phyloP scores from a whole-genome alignment of 2,113 vertebrate genomes.

The Sinocyclocheilus maitianheensis region DNA sequence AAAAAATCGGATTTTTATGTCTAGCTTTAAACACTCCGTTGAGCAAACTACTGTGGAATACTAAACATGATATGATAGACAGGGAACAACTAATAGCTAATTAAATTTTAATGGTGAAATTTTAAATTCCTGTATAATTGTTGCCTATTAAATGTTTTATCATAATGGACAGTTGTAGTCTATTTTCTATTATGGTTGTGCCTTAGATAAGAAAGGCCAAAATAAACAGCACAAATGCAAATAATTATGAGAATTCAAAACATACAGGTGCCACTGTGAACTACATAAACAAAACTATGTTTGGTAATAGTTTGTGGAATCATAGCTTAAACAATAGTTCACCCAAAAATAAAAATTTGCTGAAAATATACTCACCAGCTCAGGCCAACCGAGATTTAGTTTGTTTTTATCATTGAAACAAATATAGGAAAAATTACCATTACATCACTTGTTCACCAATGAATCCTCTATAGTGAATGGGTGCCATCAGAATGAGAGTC shows the following conservation, averaged over 20 bases:
- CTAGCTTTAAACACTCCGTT: not conserved
- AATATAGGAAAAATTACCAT: too few relatives aligned
- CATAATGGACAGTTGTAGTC: not conserved
- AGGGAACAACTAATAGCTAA: not conserved
- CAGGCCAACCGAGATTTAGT: too few relatives aligned
- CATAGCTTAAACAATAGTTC: too few relatives aligned
- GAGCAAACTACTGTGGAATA: not conserved
- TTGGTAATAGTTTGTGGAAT: not conserved
- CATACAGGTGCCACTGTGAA: not conserved
- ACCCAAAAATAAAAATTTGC: too few relatives aligned
- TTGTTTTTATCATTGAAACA: too few relatives aligned
- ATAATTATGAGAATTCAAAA: not conserved
- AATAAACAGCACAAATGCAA: too few relatives aligned
- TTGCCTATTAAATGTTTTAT: not conserved
- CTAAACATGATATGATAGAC: not conserved
- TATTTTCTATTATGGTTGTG: too few relatives aligned
- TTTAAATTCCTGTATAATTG: not conserved
- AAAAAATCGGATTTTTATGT: not conserved
- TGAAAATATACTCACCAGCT: too few relatives aligned
- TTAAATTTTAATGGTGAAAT: not conserved
- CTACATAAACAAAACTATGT: not conserved
- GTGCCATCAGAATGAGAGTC: too few relatives aligned
- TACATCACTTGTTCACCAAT: too few relatives aligned
- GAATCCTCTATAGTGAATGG: too few relatives aligned
- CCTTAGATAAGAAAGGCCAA: too few relatives aligned